These are phyloP conservation scores for Actinia equina DNA, from an alignment of 64 coral and sea anemone species.

Conservation along the genomic window DNA sequence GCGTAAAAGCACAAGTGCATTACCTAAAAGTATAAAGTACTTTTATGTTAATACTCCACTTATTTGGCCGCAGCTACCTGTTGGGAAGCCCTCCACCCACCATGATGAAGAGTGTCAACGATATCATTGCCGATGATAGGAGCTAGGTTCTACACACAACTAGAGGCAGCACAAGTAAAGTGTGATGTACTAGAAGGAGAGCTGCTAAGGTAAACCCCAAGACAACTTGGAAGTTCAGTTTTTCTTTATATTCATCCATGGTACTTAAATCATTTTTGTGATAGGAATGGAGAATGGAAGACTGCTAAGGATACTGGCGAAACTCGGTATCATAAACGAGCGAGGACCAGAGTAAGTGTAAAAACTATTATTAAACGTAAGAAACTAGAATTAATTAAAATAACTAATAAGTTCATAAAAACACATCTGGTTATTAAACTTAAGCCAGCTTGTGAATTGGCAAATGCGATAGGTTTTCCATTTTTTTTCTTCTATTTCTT, in stretches of 20 bases:
- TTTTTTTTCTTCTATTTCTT: neutral
- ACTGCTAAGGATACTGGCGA: conserved; percentile 78
- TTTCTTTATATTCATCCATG: too few species aligned
- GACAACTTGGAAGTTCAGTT: too few species aligned
- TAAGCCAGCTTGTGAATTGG: too few species aligned
- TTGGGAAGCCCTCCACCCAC: conserved; percentile 65
- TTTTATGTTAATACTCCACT: neutral
- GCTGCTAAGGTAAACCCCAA: conserved; percentile 65
- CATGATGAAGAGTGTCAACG: conserved; percentile 95
- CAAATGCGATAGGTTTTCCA: too few species aligned
- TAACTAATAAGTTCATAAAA: neutral
- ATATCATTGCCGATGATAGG: conserved; percentile 99
- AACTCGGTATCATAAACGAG: conserved; percentile 92
- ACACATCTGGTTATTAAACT: too few species aligned
- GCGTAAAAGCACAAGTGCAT: too few species aligned
- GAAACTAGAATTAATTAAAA: neutral
- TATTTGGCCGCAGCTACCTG: conserved; percentile 65
- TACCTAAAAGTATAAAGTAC: too few species aligned
- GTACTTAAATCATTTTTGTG: neutral
- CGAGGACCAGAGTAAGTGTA: conserved; percentile 90
- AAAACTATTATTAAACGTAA: neutral
- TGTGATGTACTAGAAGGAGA: conserved; percentile 96
- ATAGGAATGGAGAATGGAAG: conserved; percentile 97
- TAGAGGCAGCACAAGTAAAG: conserved; percentile 86
- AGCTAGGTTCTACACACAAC: conserved; percentile 94